Conservation (phyloP, 2,797 vertebrate species). For the Sylvilagus floridanus region DNA sequence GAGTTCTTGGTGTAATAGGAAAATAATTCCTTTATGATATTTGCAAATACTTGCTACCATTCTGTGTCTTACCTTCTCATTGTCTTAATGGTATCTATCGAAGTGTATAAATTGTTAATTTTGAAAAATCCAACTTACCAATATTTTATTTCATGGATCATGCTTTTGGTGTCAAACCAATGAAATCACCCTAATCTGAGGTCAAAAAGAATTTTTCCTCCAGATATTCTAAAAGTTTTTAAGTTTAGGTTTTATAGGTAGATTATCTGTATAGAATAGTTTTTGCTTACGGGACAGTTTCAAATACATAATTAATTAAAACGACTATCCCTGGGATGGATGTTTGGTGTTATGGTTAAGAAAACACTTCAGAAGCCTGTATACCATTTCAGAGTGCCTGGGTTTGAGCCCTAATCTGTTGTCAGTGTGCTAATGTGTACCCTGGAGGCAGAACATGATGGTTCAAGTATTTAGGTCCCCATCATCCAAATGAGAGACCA, state of each 20-base stretch:
- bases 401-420: too few species aligned
- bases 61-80: neutral
- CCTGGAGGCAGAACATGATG: too few species aligned
- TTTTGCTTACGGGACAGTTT: neutral
- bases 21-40: neutral
- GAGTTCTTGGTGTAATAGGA: neutral
- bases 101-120: neutral
- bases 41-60: neutral
- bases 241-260: constrained; percentile 14
- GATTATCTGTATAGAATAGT: neutral
- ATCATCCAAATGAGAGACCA: too few species aligned
- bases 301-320: neutral
- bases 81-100: neutral
- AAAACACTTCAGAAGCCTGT: too few species aligned
- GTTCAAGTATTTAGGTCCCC: too few species aligned
- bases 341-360: too few species aligned
- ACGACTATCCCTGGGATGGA: too few species aligned
- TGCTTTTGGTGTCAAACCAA: neutral
- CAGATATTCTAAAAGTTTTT: neutral
- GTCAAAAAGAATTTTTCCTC: neutral
- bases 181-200: neutral
- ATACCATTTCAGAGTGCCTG: too few species aligned
- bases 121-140: neutral
- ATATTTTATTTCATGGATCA: neutral
- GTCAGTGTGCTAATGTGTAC: too few species aligned